phyloP scores from a whole-genome alignment of 2,888 invertebrate species.

The Platycheirus albimanus region DNA sequence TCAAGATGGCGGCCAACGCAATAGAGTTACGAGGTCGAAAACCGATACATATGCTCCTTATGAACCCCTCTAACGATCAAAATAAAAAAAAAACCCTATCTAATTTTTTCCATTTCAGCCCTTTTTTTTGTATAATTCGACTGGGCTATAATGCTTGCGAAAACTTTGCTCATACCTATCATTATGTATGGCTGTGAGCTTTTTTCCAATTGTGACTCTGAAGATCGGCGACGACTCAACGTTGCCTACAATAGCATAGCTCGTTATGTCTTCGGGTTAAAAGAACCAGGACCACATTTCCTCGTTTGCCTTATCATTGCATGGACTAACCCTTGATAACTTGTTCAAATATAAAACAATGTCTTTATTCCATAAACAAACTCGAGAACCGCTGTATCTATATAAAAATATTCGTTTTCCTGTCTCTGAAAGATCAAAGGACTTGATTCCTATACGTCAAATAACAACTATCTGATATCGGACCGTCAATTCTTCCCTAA shows the following conservation, averaged over 20 bases:
- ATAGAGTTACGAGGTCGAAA: no score
- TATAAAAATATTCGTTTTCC: constrained; percentile 1
- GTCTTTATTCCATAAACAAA: no score
- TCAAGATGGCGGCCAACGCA: no score
- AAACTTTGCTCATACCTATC: background rate
- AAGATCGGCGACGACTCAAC: background rate
- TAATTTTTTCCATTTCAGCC: no score
- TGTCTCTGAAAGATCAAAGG: background rate
- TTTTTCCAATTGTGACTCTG: background rate
- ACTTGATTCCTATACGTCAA: background rate
- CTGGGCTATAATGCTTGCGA: no score
- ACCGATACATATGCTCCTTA: no score
- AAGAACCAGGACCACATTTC: background rate
- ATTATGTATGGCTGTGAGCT: background rate
- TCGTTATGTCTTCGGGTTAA: background rate
- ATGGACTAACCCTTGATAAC: background rate
- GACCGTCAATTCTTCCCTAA: background rate
- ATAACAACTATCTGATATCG: background rate
- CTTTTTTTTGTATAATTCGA: no score
- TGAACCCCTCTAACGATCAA: no score
- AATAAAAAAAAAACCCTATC: no score
- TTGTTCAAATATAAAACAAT: background rate
- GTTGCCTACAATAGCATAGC: background rate
- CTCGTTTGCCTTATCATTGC: background rate
- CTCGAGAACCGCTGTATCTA: background rate